phyloP scores from a whole-genome alignment of 2,888 invertebrate genomes.

The Glaucopsyche alexis region DNA sequence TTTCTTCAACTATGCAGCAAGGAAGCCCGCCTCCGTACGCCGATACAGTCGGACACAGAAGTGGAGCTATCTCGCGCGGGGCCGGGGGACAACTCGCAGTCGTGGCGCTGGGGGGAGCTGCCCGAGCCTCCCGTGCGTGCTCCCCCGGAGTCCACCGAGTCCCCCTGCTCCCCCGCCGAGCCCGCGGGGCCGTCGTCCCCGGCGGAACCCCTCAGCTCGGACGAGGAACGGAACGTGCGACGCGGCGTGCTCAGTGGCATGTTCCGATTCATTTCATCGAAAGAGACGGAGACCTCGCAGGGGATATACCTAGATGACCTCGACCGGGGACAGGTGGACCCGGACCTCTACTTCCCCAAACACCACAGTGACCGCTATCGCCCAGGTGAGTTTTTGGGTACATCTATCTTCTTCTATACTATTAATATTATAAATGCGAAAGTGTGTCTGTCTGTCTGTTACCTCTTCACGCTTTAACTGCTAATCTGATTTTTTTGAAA shows the following conservation, averaged over 20 bases:
- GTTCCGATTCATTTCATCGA: constrained; percentile 91
- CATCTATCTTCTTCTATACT: too few species aligned
- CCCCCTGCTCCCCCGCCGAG: constrained; percentile 52
- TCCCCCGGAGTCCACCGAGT: constrained; percentile 49
- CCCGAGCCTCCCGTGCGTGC: constrained; percentile 79
- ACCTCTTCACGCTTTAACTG: too few species aligned
- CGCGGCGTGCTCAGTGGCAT: constrained; percentile 92
- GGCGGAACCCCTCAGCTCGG: constrained; percentile 68
- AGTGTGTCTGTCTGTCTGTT: too few species aligned
- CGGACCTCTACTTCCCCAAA: constrained; percentile 95
- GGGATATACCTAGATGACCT: constrained; percentile 96
- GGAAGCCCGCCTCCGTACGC: constrained; percentile 87
- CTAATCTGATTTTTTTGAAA: too few species aligned
- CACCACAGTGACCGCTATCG: constrained; percentile 76
- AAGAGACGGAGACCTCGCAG: constrained; percentile 75
- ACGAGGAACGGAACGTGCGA: constrained; percentile 70
- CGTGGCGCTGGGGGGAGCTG: constrained; percentile 95
- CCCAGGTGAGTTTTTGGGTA: constrained; percentile 52
- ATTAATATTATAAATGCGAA: too few species aligned
- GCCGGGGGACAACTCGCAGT: constrained; percentile 80
- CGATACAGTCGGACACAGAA: constrained; percentile 96
- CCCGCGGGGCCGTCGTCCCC: constrained; percentile 60
- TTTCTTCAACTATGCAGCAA: constrained; percentile 44
- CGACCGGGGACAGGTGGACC: constrained; percentile 93
- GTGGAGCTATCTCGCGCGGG: constrained; percentile 84